Evolutionary conservation across 1,140 invertebrate species (phyloP).

Genomic region (Eciton burchellii): DNA sequence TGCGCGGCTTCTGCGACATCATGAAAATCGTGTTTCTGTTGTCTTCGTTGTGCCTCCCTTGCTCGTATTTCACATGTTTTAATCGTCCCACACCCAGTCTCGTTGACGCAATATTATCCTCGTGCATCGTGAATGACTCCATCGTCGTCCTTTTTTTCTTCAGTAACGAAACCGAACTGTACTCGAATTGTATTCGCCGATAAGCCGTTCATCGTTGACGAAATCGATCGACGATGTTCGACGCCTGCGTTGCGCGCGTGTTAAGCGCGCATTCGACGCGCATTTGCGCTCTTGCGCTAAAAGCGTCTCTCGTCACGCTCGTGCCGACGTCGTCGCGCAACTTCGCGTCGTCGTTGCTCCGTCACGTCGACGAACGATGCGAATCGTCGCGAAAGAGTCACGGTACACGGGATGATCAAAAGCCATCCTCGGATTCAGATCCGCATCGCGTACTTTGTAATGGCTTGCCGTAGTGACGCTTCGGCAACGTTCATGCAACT

Average conservation of each 20-base stretch:
- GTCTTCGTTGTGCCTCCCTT: not conserved
- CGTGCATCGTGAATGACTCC: not conserved
- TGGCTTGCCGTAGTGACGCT: slow-evolving; percentile 30
- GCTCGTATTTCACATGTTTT: not conserved
- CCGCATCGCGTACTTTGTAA: slow-evolving; percentile 15
- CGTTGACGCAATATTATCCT: not conserved
- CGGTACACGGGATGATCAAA: slow-evolving; percentile 55
- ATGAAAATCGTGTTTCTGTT: not conserved
- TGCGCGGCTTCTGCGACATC: not conserved
- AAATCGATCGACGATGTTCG: slow-evolving; percentile 3
- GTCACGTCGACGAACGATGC: slow-evolving; percentile 46
- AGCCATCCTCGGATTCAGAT: slow-evolving; percentile 35
- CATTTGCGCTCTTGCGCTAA: slow-evolving; percentile 17
- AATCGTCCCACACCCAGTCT: not conserved
- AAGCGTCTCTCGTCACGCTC: slow-evolving; percentile 11
- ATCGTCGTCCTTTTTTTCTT: not conserved
- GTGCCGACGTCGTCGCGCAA: not conserved
- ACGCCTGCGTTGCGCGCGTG: not conserved
- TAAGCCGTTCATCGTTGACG: not conserved
- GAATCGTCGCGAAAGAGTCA: slow-evolving; percentile 54
- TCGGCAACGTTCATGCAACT: slow-evolving; percentile 39
- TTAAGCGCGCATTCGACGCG: not conserved
- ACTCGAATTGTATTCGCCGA: not conserved
- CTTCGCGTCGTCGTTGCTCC: slow-evolving; percentile 22
- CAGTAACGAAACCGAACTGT: no score